phyloP scores from a whole-genome alignment of 2,888 invertebrate species.

The Anaspis maculata region DNA sequence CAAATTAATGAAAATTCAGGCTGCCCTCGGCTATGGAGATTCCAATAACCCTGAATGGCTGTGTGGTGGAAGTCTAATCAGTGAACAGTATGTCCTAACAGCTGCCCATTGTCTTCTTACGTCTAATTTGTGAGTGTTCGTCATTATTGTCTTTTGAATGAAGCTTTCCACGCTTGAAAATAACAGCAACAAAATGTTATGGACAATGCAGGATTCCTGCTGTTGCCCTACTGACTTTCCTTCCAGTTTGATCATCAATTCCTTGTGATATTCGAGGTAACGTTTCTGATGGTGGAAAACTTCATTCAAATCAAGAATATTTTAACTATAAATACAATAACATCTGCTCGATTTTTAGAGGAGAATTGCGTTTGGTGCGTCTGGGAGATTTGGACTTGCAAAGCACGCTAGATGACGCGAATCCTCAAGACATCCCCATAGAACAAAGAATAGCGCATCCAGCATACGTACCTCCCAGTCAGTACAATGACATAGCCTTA shows the following conservation, averaged over 20 bases:
- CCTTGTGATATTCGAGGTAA: too few relatives aligned
- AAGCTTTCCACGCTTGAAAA: too few relatives aligned
- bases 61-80: conserved; percentile 7
- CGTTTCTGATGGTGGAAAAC: too few relatives aligned
- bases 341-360: conserved; percentile 29
- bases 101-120: conserved; percentile 56
- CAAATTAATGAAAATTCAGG: conserved; percentile 17
- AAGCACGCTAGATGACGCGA: conserved; percentile 22
- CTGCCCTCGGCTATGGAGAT: conserved; percentile 28
- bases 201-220: too few relatives aligned
- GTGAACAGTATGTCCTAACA: conserved; percentile 32
- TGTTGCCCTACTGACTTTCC: too few relatives aligned
- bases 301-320: too few relatives aligned
- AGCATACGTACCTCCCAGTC: conserved; percentile 34
- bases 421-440: conserved; percentile 33
- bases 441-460: conserved; percentile 38
- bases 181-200: too few relatives aligned
- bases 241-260: too few relatives aligned
- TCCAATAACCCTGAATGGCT: conserved; percentile 1
- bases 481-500: conserved; percentile 48
- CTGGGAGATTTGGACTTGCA: conserved; percentile 44
- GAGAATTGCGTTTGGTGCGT: conserved; percentile 37
- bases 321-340: too few relatives aligned
- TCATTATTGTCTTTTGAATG: background rate
- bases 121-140: conserved; percentile 22